Percentiles rank a stretch among this genome's conserved stretches.
phyloP scores from a whole-genome alignment of 64 coral and sea anemone species.

The Montipora foliosa region DNA sequence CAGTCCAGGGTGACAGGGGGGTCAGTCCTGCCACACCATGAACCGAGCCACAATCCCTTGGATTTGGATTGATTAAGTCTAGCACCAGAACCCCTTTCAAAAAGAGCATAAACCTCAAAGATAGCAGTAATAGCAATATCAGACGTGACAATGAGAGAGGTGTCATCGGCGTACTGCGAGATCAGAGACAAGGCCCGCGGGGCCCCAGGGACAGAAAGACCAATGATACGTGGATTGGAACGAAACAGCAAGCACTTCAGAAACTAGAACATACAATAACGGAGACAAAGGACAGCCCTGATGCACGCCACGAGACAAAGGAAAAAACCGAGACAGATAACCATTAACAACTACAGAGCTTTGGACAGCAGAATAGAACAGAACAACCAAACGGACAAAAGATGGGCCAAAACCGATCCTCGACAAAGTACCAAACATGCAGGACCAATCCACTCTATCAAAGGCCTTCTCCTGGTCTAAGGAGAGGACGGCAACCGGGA shows the following conservation, averaged over 20 bases:
- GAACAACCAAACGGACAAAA: neutral
- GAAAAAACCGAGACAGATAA: constrained; percentile 18
- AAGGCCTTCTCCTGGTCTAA: constrained; percentile 62
- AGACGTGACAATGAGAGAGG: neutral
- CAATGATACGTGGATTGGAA: neutral
- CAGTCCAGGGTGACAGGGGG: neutral
- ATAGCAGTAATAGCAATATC: neutral
- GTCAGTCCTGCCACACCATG: constrained; percentile 31
- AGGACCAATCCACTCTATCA: constrained; percentile 39
- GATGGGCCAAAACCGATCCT: constrained; percentile 56
- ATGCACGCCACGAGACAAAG: constrained; percentile 7
- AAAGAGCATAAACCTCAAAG: neutral
- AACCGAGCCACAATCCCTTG: constrained; percentile 25
- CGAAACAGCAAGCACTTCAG: neutral
- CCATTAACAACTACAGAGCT: constrained; percentile 8
- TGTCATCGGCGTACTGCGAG: constrained; percentile 31
- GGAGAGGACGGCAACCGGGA: neutral
- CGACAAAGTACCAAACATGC: neutral
- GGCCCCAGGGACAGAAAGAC: neutral
- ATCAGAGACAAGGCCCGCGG: neutral
- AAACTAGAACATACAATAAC: neutral
- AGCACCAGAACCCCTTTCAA: neutral
- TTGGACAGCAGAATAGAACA: constrained; percentile 1
- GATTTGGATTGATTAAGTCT: constrained; percentile 29
- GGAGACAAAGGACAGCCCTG: constrained; percentile 44